These are phyloP conservation scores for Corythaixoides concolor DNA, from an alignment of 2,113 vertebrate species.

Conservation along the genomic window DNA sequence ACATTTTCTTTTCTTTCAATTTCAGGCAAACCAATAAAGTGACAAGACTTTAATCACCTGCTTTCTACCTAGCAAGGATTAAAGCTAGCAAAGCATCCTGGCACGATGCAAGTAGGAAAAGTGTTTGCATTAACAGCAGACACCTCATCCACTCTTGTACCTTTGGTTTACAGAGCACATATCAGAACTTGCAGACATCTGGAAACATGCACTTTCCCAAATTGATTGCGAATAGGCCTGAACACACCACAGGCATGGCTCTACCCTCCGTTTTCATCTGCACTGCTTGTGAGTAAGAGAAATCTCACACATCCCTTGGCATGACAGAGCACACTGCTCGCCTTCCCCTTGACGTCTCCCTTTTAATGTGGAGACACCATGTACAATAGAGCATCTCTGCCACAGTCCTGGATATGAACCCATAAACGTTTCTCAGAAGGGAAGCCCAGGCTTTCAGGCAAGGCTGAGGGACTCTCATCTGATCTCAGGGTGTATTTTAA, in stretches of 20 bases:
- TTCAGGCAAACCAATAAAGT: background rate
- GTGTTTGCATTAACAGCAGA: background rate
- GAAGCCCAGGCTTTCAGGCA: background rate
- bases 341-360: background rate
- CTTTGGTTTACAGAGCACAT: slow-evolving; percentile 1
- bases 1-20: background rate
- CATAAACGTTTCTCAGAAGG: background rate
- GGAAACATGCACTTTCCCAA: background rate
- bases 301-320: background rate
- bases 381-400: background rate
- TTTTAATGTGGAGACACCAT: background rate
- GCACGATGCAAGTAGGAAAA: background rate
- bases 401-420: background rate
- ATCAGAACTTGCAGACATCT: slow-evolving; percentile 24
- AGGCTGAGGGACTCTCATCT: background rate
- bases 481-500: background rate
- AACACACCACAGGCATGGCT: background rate
- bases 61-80: background rate
- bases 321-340: background rate
- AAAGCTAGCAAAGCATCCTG: slow-evolving; percentile 13
- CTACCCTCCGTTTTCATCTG: background rate
- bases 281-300: background rate
- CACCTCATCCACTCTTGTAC: background rate
- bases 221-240: background rate
- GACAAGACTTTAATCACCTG: background rate